Base-by-base conservation (phyloP, 2,113 vertebrate species). In the Hoplias malabaricus region DNA sequence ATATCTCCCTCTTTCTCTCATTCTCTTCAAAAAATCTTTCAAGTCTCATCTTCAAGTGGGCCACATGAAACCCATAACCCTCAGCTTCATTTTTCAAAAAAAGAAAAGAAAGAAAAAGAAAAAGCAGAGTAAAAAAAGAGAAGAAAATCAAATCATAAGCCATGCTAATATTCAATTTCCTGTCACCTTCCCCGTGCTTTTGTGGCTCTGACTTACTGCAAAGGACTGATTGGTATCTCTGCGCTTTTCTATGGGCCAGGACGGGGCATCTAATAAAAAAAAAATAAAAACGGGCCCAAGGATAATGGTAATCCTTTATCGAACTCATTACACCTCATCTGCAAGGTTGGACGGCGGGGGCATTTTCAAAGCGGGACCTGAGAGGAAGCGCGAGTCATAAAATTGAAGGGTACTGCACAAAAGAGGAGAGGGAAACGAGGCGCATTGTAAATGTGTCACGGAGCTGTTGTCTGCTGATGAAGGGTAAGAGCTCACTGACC, bases 281-380 rank as follows among this genome's bases (percentile, higher is more conserved):
- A 63, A 23, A n/a, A n/a, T n/a, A n/a, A n/a, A n/a, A n/a, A n/a
- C n/a, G n/a, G 19, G n/a, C 48, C 42, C 38, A 57, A 46, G 63
- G 66, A 77, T 77, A 62, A 77, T 50, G 42, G 53, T 68, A 67
- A 77, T 77, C 73, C 65, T 63, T 75, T 54, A 48, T 66, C 54
- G 27, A 69, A 69, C 42, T 61, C 66, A 69, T 77, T 77, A 77
- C 57, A 77, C n/a, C 66, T 77, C 57, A 69, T 77, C 53, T 63
- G 61, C 31, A 69, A 62, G 54, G 75, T 57, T 25, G 31, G 14
- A 34, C 1, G 59, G 54, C n/a, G 46, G 66, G 54, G 38, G 10
- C 33, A 27, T 59, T 69, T 69, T 61, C 12, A 77, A 77, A 69
- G 21, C 59, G 21, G 33, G 13, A 34, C 43, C 54, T 48, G 53